Percentiles rank a stretch among this genome's conserved stretches.
These are phyloP conservation scores for Avahi laniger DNA, from an alignment of 2,797 vertebrate species.

Conservation along the genomic window DNA sequence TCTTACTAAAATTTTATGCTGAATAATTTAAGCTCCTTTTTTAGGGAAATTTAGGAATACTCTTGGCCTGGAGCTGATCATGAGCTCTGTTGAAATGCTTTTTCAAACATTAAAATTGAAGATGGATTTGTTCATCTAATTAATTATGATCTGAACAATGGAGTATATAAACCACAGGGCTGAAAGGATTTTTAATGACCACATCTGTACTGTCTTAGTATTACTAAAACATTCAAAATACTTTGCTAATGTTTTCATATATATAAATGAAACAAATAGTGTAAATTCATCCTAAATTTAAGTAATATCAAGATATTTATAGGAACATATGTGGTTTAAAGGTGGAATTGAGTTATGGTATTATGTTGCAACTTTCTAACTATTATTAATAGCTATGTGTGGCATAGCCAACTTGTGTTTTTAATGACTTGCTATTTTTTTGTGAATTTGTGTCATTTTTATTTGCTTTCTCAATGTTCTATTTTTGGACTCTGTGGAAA, in stretches of 20 bases:
- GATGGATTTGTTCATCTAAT: constrained; percentile 74
- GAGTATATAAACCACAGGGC: constrained; percentile 11
- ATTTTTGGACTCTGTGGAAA: constrained; percentile 31
- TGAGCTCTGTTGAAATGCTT: constrained; percentile 73
- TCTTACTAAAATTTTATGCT: constrained; percentile 68
- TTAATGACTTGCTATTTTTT: constrained; percentile 41
- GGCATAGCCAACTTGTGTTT: constrained; percentile 1
- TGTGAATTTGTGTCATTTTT: constrained; percentile 50
- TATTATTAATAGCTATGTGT: constrained; percentile 14
- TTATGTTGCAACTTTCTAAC: constrained; percentile 34
- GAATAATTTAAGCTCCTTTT: constrained; percentile 75
- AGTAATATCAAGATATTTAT: constrained; percentile 5
- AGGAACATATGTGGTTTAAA: neutral
- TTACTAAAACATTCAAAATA: constrained; percentile 54
- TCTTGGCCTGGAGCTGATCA: constrained; percentile 54
- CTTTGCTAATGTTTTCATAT: constrained; percentile 59
- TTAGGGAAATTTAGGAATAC: constrained; percentile 74
- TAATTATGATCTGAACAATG: constrained; percentile 56
- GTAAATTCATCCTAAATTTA: constrained; percentile 61
- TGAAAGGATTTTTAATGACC: neutral
- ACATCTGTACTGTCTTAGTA: constrained; percentile 42
- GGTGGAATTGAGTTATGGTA: neutral
- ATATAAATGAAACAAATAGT: constrained; percentile 54
- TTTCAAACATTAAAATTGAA: constrained; percentile 78
- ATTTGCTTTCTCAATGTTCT: constrained; percentile 55